Evolutionary conservation across 1,140 invertebrate genomes (phyloP).

Genomic region (Zaprionus nigranus): DNA sequence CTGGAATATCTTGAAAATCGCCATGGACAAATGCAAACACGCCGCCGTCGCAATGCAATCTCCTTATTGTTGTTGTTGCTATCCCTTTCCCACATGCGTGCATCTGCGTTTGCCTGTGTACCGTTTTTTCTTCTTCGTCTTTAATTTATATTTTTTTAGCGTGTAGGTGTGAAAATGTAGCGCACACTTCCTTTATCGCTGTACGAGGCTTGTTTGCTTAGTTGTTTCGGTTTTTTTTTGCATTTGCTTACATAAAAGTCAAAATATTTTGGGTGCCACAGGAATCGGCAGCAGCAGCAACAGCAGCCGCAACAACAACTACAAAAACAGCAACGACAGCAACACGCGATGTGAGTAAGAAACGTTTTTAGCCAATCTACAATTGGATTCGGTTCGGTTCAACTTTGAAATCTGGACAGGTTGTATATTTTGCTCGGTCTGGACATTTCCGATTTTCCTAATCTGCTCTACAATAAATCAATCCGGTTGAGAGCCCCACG

Average conservation of each 20-base stretch:
- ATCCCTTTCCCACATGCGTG: background rate
- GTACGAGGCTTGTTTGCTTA: constrained; percentile 35
- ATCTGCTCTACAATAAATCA: constrained; percentile 47
- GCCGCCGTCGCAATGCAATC: constrained; percentile 39
- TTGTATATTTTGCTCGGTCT: constrained; percentile 41
- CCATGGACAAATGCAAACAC: constrained; percentile 52
- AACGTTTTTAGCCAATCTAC: constrained; percentile 23
- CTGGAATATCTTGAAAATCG: constrained; percentile 36
- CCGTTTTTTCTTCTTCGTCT: constrained; percentile 13
- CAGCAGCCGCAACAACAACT: background rate
- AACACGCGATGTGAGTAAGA: background rate
- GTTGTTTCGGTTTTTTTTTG: constrained; percentile 34
- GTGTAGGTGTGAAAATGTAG: constrained; percentile 58
- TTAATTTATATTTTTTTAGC: constrained; percentile 43
- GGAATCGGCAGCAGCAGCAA: background rate
- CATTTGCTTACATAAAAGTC: constrained; percentile 53
- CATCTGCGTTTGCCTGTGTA: constrained; percentile 23
- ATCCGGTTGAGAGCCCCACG: constrained; percentile 6
- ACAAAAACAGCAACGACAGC: background rate
- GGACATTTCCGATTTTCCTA: constrained; percentile 53
- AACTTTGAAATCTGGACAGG: constrained; percentile 47
- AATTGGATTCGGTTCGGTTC: constrained; percentile 22
- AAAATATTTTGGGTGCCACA: constrained; percentile 49
- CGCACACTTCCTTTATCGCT: constrained; percentile 55
- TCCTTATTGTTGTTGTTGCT: constrained; percentile 1